Percentiles rank a stretch among this genome's conserved stretches.
Conservation (phyloP, 2,888 invertebrate genomes). For the Hydraecia micacea region DNA sequence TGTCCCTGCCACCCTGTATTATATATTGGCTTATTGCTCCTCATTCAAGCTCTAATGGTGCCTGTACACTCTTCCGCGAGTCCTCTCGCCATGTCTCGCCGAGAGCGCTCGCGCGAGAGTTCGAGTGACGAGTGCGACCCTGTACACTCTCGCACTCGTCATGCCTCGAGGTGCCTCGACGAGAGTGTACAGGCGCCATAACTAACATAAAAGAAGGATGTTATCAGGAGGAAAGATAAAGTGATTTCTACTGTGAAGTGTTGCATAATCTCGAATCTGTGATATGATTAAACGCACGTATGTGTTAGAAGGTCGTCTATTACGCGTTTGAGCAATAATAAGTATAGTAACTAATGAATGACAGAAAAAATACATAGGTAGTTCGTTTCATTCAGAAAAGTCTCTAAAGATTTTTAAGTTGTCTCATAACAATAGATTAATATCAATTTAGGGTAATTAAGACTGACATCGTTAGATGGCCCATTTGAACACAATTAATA, state of each 20-base stretch:
- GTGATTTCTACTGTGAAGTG: constrained; percentile 42
- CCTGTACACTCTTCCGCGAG: too few relatives aligned
- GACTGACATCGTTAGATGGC: constrained; percentile 2
- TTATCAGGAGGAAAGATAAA: constrained; percentile 57
- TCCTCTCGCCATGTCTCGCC: too few relatives aligned
- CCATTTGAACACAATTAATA: not conserved
- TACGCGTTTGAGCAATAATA: constrained; percentile 13
- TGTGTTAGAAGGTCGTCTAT: constrained; percentile 53
- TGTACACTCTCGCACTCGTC: too few relatives aligned
- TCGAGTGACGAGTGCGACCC: too few relatives aligned
- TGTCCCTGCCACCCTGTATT: not conserved
- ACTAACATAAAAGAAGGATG: constrained; percentile 43
- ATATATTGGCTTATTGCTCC: constrained; percentile 9
- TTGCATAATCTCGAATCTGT: constrained; percentile 61
- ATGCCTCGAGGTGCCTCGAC: too few relatives aligned
- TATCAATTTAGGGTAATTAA: constrained; percentile 18
- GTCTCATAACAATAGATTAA: constrained; percentile 23
- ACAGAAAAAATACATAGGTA: not conserved
- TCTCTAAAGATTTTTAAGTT: not conserved
- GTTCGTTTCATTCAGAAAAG: not conserved
- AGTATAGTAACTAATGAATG: constrained; percentile 1
- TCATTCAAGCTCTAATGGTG: constrained; percentile 18
- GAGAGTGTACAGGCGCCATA: too few relatives aligned
- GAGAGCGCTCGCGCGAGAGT: too few relatives aligned
- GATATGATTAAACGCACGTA: constrained; percentile 56